A percentile compares a stretch with the other conserved stretches of the same genome.
Conservation (phyloP, 2,113 vertebrate species). For the Micromys minutus region DNA sequence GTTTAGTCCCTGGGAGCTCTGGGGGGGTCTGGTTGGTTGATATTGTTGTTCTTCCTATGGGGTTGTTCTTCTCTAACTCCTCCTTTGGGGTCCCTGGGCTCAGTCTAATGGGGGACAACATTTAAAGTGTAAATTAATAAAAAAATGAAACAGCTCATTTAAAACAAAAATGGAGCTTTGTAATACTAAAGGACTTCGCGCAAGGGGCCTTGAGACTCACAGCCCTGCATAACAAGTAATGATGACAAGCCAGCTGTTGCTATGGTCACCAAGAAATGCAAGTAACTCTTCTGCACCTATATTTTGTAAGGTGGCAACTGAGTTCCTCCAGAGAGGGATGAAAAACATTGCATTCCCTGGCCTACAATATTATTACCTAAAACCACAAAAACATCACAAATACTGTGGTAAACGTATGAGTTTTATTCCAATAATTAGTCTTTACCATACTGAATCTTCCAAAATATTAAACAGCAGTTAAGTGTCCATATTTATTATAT, state of each 20-base stretch:
- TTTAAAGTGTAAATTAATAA: too few relatives aligned
- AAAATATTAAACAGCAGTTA: background rate
- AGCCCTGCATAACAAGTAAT: background rate
- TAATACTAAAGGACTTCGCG: background rate
- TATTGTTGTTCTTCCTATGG: too few relatives aligned
- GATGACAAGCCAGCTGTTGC: background rate
- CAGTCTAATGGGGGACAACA: too few relatives aligned
- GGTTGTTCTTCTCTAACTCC: too few relatives aligned
- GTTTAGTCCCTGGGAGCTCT: too few relatives aligned
- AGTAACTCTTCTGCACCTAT: conserved; percentile 4
- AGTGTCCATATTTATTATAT: background rate
- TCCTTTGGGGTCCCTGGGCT: too few relatives aligned
- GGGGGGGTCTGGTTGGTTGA: too few relatives aligned
- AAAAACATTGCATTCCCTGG: conserved; percentile 33
- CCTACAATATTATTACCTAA: conserved; percentile 13
- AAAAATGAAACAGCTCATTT: conserved; percentile 5
- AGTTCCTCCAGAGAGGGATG: conserved; percentile 17
- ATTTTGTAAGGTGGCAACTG: conserved; percentile 7
- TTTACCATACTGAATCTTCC: background rate
- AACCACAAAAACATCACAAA: conserved; percentile 27
- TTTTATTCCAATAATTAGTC: background rate
- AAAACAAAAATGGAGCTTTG: conserved; percentile 41
- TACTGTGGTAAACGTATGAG: background rate
- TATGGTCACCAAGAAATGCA: conserved; percentile 35
- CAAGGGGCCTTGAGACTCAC: background rate